Conservation (phyloP, 2,888 invertebrate genomes). For the Caenorhabditis sinica region DNA sequence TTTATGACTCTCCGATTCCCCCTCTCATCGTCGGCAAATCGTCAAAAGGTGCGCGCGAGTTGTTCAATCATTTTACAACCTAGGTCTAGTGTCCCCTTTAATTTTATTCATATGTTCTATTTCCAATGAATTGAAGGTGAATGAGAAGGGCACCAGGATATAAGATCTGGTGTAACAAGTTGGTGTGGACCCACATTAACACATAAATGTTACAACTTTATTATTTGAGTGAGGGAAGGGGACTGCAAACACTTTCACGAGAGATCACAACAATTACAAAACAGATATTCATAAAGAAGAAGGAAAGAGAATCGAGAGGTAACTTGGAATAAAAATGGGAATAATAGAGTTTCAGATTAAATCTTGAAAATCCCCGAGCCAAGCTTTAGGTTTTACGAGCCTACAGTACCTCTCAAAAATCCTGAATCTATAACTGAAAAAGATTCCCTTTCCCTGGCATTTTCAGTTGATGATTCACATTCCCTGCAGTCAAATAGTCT, state of each 20-base stretch:
- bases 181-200: conserved; percentile 48
- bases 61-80: conserved; percentile 5
- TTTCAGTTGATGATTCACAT: too few relatives aligned
- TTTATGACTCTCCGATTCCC: neutral
- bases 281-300: neutral
- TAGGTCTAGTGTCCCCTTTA: neutral
- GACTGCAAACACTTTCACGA: neutral
- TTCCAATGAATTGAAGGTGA: neutral
- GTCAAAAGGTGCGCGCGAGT: conserved; percentile 4
- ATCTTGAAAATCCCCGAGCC: too few relatives aligned
- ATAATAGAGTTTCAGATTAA: too few relatives aligned
- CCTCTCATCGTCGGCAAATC: neutral
- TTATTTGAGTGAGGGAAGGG: conserved; percentile 1
- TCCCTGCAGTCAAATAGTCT: too few relatives aligned
- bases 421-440: too few relatives aligned
- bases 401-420: neutral
- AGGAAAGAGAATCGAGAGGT: conserved; percentile 3
- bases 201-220: conserved; percentile 57
- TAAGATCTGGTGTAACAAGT: conserved; percentile 44
- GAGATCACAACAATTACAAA: conserved; percentile 49
- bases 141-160: neutral
- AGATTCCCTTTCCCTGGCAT: too few relatives aligned
- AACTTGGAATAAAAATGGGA: neutral
- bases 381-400: too few relatives aligned
- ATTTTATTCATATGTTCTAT: conserved; percentile 6